phyloP scores from a whole-genome alignment of 2,888 invertebrate species.

The Scaptomyza tumidula region DNA sequence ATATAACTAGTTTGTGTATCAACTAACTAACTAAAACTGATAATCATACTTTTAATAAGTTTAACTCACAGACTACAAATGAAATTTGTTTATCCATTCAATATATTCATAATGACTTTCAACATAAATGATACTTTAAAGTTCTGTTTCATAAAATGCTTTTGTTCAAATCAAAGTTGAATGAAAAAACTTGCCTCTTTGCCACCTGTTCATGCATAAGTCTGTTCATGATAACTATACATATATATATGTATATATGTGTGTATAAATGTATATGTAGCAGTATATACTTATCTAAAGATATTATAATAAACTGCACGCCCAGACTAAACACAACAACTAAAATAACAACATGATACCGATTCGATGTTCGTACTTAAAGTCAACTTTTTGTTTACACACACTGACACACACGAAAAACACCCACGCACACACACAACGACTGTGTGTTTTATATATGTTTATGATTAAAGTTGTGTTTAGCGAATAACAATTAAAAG shows the following conservation, averaged over 20 bases:
- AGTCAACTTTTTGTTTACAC: conserved; percentile 50
- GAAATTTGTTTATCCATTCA: background rate
- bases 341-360: conserved; percentile 51
- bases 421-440: no score
- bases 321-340: conserved; percentile 71
- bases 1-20: background rate
- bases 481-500: conserved; percentile 27
- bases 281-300: conserved; percentile 17
- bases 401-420: conserved; percentile 7
- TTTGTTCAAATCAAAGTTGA: conserved; percentile 12
- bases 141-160: conserved; percentile 15
- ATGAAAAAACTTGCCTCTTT: conserved; percentile 30
- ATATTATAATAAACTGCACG: conserved; percentile 51
- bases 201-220: conserved; percentile 53
- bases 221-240: background rate
- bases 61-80: no score
- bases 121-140: conserved; percentile 10
- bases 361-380: conserved; percentile 17
- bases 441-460: conserved; percentile 21
- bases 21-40: background rate
- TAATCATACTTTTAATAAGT: background rate
- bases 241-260: background rate
- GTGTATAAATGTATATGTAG: background rate
- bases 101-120: background rate
- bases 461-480: conserved; percentile 16